Conservation (phyloP, 1,140 invertebrate species). For the Drosophila mayri region DNA sequence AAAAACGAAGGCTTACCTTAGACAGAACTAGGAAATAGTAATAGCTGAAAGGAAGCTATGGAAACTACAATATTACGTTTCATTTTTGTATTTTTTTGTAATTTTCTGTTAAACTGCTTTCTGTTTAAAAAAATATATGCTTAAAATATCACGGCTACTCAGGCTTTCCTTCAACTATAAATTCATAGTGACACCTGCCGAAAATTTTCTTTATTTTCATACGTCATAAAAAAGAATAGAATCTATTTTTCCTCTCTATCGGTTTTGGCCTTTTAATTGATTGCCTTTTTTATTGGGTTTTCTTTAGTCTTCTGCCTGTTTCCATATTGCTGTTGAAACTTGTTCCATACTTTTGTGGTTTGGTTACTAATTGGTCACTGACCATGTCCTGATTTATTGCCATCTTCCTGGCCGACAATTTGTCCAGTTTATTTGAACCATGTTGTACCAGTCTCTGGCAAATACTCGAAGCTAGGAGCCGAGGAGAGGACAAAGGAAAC, state of each 20-base stretch:
- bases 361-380: slow-evolving; percentile 51
- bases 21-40: background rate
- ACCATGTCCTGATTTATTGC: slow-evolving; percentile 59
- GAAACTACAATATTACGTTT: background rate
- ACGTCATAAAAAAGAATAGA: background rate
- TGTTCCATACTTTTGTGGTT: slow-evolving; percentile 22
- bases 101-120: background rate
- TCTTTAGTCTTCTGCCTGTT: background rate
- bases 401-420: slow-evolving; percentile 46
- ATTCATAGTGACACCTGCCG: background rate
- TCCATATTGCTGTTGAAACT: background rate
- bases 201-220: slow-evolving; percentile 14
- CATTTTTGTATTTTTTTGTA: background rate
- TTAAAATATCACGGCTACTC: too few species aligned
- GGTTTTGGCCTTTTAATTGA: slow-evolving; percentile 23
- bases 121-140: background rate
- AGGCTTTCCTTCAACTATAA: background rate
- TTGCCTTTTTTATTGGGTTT: slow-evolving; percentile 22
- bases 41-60: background rate
- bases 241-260: background rate
- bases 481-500: slow-evolving; percentile 28
- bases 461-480: slow-evolving; percentile 31
- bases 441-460: slow-evolving; percentile 33
- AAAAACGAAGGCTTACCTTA: background rate
- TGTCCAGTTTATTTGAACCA: slow-evolving; percentile 67